Evolutionary conservation across 2,888 invertebrate genomes (phyloP).

Genomic region (Alloplasta piceator): DNA sequence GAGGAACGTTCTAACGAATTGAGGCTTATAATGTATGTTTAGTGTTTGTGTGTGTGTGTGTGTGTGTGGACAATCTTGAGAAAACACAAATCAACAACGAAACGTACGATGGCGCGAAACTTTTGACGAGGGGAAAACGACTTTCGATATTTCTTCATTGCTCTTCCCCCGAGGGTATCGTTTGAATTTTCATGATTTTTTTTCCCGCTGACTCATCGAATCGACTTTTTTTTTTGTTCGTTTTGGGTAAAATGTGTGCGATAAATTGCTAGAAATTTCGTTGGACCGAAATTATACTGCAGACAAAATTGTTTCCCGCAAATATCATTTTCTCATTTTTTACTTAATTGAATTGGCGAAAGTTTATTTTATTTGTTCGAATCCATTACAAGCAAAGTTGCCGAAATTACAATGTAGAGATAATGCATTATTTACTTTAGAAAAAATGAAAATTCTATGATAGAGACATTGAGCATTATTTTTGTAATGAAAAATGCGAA

Average conservation of each 20-base stretch:
- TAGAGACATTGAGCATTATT: no score
- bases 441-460: no score
- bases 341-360: no score
- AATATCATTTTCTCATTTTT: no score
- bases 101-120: conserved; percentile 20
- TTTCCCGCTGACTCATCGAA: conserved; percentile 7
- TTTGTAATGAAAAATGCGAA: no score
- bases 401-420: no score
- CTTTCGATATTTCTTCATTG: conserved; percentile 71
- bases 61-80: background rate
- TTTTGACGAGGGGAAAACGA: conserved; percentile 57
- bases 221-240: conserved; percentile 29
- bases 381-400: no score
- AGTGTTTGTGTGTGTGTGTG: background rate
- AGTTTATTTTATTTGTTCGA: no score
- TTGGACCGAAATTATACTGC: no score
- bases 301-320: no score
- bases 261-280: no score
- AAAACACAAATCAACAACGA: conserved; percentile 9
- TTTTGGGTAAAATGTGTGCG: background rate
- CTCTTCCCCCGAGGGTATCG: conserved; percentile 17
- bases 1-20: conserved; percentile 22
- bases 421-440: no score
- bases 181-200: conserved; percentile 21
- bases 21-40: background rate